Base-by-base conservation (phyloP, 2,888 invertebrate genomes). In the Catocala fraxini region DNA sequence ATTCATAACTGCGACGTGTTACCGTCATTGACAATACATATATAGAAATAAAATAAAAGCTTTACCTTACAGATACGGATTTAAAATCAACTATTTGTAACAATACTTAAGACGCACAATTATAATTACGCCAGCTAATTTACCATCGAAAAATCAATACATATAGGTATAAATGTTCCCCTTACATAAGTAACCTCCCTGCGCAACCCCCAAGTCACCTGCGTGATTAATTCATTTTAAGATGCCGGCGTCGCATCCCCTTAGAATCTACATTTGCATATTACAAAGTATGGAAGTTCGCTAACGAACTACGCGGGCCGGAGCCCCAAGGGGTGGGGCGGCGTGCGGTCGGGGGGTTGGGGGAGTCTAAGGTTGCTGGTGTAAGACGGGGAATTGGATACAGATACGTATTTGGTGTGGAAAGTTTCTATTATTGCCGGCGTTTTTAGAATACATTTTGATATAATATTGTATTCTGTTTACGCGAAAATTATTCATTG, bases 171-270 rank as follows among this genome's bases (percentile, higher is more conserved):
- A 47, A 39, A 25, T 25, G 25, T 25, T 49, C 43, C 54, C 52
- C 74, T 59, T 53, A 61, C 68, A 65, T 72, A 71, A 72, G 71
- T 71, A 34, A 47, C 34, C 35, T 11, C 54, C 64, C 70, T 39
- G 9, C 35, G 9, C 35, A 63, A 46, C 65, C 68, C 77, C 59
- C 45, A 81, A 88, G 88, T 88, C 89, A 93, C 93, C 93, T 93
- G 92, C 84, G 92, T 91, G 92, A 92, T 93, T 93, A 93, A 93
- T 94, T 93, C 93, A 94, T 94, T 94, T 93, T 93, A 94, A 94
- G 93, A 93, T 88, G 91, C 80, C 88, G 83, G 76, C 87, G 81
- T 84, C 84, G 80, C 84, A 83, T 84, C 90, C 91, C 89, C 88
- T 87, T 85, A 89, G 89, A 87, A 84, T 81, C 83, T 80, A 90